Evolutionary conservation across 2,113 vertebrate species (phyloP).

Genomic region (Pygoscelis antarcticus): DNA sequence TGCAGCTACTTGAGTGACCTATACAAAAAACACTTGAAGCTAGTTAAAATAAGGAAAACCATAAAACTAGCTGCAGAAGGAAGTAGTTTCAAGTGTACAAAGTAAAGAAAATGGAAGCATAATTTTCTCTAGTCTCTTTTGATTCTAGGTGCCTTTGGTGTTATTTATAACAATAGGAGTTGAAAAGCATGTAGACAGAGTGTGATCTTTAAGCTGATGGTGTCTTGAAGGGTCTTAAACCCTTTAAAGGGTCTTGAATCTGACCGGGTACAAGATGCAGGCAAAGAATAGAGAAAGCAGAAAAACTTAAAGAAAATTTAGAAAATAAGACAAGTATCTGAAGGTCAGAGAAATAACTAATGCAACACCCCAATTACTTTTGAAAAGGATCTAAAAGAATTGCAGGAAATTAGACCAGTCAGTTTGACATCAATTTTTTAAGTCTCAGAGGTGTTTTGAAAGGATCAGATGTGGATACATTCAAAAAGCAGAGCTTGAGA

Average conservation of each 20-base stretch:
- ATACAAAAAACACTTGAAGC: background rate
- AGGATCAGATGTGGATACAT: slow-evolving; percentile 61
- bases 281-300: background rate
- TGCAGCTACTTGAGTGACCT: background rate
- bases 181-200: background rate
- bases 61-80: background rate
- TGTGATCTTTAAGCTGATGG: background rate
- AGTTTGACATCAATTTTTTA: slow-evolving; percentile 66
- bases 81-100: background rate
- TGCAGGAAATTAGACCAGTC: slow-evolving; percentile 67
- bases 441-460: slow-evolving; percentile 66
- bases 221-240: background rate
- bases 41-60: background rate
- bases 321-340: background rate
- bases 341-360: slow-evolving; percentile 36
- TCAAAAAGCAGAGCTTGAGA: slow-evolving; percentile 68
- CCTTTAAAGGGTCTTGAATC: background rate
- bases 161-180: background rate
- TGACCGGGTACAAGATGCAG: background rate
- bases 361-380: slow-evolving; percentile 63
- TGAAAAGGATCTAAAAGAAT: slow-evolving; percentile 64
- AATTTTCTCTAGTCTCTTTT: background rate
- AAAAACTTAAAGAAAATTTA: slow-evolving; percentile 41
- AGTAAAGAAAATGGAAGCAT: background rate
- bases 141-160: background rate